These are phyloP conservation scores for Mystacides longicornis DNA, from an alignment of 2,888 invertebrate species.

Conservation along the genomic window DNA sequence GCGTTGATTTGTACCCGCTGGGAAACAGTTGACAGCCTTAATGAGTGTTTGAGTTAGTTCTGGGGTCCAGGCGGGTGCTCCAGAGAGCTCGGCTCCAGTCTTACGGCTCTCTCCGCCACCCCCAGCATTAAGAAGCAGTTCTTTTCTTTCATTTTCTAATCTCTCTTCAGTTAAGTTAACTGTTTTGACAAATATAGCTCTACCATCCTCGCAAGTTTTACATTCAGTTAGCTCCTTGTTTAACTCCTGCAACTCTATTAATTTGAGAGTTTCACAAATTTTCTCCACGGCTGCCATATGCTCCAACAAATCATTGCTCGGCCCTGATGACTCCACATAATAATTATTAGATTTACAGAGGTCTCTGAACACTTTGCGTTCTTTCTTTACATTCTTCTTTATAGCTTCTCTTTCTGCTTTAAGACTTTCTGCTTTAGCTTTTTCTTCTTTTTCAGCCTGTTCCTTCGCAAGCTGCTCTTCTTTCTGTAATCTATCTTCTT, in stretches of 20 bases:
- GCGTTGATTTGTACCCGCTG: slow-evolving; percentile 90
- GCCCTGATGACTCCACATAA: slow-evolving; percentile 56
- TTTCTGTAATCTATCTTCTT: slow-evolving; percentile 68
- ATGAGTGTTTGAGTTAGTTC: slow-evolving; percentile 85
- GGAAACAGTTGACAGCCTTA: slow-evolving; percentile 96
- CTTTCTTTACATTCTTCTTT: slow-evolving; percentile 81
- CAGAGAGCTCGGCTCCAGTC: slow-evolving; percentile 30
- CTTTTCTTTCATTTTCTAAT: slow-evolving; percentile 68
- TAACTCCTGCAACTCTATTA: slow-evolving; percentile 65
- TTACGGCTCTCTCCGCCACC: slow-evolving; percentile 29
- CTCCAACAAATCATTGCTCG: slow-evolving; percentile 62
- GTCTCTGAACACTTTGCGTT: slow-evolving; percentile 73
- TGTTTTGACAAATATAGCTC: slow-evolving; percentile 58
- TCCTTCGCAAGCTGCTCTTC: slow-evolving; percentile 71
- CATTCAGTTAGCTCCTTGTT: slow-evolving; percentile 57
- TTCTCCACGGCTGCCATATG: slow-evolving; percentile 91
- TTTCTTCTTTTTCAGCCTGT: slow-evolving; percentile 72
- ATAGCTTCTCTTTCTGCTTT: slow-evolving; percentile 79
- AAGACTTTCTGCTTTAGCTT: slow-evolving; percentile 71
- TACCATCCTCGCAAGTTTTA: slow-evolving; percentile 35
- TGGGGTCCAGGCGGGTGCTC: slow-evolving; percentile 67
- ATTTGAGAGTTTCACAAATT: slow-evolving; percentile 73
- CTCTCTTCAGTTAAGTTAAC: slow-evolving; percentile 66
- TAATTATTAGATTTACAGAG: slow-evolving; percentile 76
- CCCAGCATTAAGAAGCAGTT: slow-evolving; percentile 39